A percentile compares a stretch with the other conserved stretches of the same genome.
phyloP scores from a whole-genome alignment of 1,140 invertebrate species.

The Bombus pascuorum region DNA sequence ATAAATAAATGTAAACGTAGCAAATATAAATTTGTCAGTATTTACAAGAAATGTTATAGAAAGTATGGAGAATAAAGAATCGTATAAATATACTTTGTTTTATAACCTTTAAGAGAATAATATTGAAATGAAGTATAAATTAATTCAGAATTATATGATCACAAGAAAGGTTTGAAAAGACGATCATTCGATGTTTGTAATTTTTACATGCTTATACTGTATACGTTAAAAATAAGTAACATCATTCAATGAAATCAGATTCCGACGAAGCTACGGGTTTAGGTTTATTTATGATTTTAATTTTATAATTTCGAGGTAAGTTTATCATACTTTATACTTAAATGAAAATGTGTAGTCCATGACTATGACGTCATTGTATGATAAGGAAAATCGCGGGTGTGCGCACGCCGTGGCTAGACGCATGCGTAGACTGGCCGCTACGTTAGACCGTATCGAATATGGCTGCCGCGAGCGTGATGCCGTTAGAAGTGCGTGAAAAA shows the following conservation, averaged over 20 bases:
- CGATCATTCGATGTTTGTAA: background rate
- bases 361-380: slow-evolving; percentile 34
- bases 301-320: background rate
- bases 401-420: slow-evolving; percentile 47
- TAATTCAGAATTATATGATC: background rate
- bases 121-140: background rate
- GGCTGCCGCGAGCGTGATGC: slow-evolving; percentile 78
- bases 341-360: slow-evolving; percentile 2
- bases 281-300: background rate
- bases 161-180: background rate
- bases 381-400: slow-evolving; percentile 29
- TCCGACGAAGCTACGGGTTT: background rate
- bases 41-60: background rate
- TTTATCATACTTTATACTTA: too few relatives aligned
- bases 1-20: background rate
- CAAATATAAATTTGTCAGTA: background rate
- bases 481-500: slow-evolving; percentile 78
- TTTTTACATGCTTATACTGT: too few relatives aligned
- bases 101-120: background rate
- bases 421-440: slow-evolving; percentile 52
- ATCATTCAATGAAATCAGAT: background rate
- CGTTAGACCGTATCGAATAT: slow-evolving; percentile 76
- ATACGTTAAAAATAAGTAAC: background rate
- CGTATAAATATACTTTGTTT: background rate
- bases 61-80: background rate